phyloP scores from a whole-genome alignment of 2,888 invertebrate genomes.

The Hipparchia semele region DNA sequence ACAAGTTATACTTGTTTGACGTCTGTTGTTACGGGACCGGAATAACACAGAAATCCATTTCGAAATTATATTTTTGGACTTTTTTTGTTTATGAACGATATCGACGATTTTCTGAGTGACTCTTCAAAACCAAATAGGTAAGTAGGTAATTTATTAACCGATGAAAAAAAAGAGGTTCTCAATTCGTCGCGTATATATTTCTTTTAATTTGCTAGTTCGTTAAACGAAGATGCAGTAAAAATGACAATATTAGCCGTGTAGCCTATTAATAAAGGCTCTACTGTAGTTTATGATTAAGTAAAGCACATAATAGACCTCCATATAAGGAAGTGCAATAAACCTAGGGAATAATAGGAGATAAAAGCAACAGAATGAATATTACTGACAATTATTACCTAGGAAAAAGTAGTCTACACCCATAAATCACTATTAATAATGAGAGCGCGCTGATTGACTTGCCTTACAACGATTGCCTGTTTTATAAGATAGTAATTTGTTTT shows the following conservation, averaged over 20 bases:
- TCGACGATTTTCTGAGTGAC: no score
- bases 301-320: not conserved
- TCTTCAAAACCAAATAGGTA: no score
- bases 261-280: no score
- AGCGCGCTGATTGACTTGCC: constrained; percentile 24
- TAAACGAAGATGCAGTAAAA: no score
- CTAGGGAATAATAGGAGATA: not conserved
- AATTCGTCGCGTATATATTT: not conserved
- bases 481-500: constrained; percentile 20
- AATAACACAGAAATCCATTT: no score
- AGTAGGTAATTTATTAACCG: no score
- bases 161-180: no score
- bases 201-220: no score
- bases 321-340: not conserved
- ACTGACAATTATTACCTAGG: not conserved
- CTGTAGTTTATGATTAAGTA: not conserved
- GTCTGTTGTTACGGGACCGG: not conserved
- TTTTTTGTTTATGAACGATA: no score
- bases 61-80: no score
- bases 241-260: no score
- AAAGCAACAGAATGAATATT: not conserved
- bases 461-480: constrained; percentile 17
- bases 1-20: constrained; percentile 7
- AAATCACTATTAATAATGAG: constrained; percentile 30
- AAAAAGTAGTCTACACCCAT: constrained; percentile 17